phyloP scores from a whole-genome alignment of 1,140 invertebrate genomes.

The Drosophila kikkawai region DNA sequence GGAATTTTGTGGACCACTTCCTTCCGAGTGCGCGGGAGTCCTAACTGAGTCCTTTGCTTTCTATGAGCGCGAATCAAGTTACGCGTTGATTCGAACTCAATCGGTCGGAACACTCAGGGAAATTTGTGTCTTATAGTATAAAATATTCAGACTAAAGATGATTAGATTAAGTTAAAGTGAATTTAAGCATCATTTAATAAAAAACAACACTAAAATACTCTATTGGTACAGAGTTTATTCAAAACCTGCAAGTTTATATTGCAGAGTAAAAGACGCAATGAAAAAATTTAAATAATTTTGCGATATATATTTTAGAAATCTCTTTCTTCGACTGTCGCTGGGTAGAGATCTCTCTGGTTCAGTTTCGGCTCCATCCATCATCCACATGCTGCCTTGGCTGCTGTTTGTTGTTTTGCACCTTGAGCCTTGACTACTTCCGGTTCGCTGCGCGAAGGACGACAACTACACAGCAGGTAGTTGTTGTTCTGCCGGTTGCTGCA shows the following conservation, averaged over 20 bases:
- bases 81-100: constrained; percentile 50
- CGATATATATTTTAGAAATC: not conserved
- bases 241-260: not conserved
- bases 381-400: constrained; percentile 58
- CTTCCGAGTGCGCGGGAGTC: constrained; percentile 57
- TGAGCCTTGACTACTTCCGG: constrained; percentile 81
- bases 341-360: constrained; percentile 1
- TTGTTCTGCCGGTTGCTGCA: constrained; percentile 32
- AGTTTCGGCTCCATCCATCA: constrained; percentile 51
- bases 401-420: constrained; percentile 71
- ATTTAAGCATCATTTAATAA: not conserved
- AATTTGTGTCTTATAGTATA: not conserved
- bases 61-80: constrained; percentile 77
- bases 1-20: constrained; percentile 72
- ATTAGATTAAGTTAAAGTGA: too few relatives aligned
- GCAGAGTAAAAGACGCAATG: not conserved
- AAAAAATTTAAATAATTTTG: not conserved
- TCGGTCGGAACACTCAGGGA: not conserved
- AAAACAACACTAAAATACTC: not conserved
- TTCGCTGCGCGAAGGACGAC: constrained; percentile 76
- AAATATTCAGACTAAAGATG: not conserved
- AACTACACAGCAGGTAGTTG: constrained; percentile 68
- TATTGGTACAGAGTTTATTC: not conserved
- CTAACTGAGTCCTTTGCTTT: constrained; percentile 42
- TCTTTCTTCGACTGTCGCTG: not conserved